phyloP scores from a whole-genome alignment of 2,888 invertebrate species.

The Eudasyphora cyanicolor region DNA sequence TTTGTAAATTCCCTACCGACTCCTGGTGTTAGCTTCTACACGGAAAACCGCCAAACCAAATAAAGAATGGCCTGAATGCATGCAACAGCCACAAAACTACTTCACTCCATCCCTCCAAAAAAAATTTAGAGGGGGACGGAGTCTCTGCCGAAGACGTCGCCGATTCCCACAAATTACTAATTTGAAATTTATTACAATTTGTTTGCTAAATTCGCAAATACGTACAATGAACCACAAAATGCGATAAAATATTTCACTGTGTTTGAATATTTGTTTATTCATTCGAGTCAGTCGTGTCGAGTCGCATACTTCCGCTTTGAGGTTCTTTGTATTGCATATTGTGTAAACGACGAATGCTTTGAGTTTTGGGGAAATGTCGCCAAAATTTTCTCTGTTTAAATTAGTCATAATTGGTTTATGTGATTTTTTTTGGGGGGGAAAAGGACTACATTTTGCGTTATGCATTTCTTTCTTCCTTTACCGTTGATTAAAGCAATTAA shows the following conservation, averaged over 20 bases:
- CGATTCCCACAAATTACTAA: slow-evolving; percentile 54
- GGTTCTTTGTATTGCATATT: not conserved
- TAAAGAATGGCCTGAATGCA: slow-evolving; percentile 67
- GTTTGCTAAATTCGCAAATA: slow-evolving; percentile 31
- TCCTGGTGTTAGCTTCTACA: not conserved
- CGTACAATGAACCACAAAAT: slow-evolving; percentile 7
- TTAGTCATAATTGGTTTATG: slow-evolving; percentile 64
- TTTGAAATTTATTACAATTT: slow-evolving; percentile 62
- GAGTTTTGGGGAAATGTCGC: slow-evolving; percentile 54
- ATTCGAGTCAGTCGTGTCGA: too few relatives aligned
- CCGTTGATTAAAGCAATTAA: slow-evolving; percentile 41
- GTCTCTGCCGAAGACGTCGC: slow-evolving; percentile 49
- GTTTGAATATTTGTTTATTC: too few relatives aligned
- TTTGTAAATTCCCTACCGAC: not conserved
- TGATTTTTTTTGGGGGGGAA: slow-evolving; percentile 32
- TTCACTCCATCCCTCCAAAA: too few relatives aligned
- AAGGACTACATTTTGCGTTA: slow-evolving; percentile 41
- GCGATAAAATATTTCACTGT: not conserved
- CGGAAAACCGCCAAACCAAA: slow-evolving; percentile 51
- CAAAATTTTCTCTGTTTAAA: slow-evolving; percentile 40
- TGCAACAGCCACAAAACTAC: slow-evolving; percentile 55
- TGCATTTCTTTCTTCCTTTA: slow-evolving; percentile 6
- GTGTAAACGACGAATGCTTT: too few relatives aligned
- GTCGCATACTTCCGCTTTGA: slow-evolving; percentile 30
- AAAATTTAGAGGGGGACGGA: too few relatives aligned